These are phyloP conservation scores for Pangasius krempfi DNA, from an alignment of 2,797 vertebrate genomes.

Conservation along the genomic window DNA sequence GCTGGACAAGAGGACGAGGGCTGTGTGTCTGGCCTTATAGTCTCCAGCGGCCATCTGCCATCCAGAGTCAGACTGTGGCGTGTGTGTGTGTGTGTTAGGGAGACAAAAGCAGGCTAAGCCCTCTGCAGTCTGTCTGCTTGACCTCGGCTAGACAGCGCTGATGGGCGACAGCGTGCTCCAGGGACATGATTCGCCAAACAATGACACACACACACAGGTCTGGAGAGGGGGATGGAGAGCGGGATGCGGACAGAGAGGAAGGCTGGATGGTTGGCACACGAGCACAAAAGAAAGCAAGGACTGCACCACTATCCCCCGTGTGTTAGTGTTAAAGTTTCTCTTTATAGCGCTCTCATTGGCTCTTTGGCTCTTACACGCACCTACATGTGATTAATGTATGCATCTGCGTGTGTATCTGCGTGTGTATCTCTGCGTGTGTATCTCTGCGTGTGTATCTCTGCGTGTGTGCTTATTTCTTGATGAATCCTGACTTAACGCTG, in stretches of 20 bases:
- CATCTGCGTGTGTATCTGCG: constrained; percentile 1
- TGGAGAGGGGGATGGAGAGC: constrained; percentile 16
- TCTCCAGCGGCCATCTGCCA: constrained; percentile 90
- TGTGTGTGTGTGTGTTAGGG: constrained; percentile 12
- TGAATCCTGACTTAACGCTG: neutral
- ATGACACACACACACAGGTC: constrained; percentile 35
- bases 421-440: neutral
- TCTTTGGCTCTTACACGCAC: constrained; percentile 32
- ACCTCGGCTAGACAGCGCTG: constrained; percentile 78
- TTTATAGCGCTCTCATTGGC: constrained; percentile 33
- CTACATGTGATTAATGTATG: neutral
- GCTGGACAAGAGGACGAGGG: constrained; percentile 52
- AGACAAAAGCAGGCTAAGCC: constrained; percentile 67
- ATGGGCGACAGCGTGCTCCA: constrained; percentile 68
- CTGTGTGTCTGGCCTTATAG: constrained; percentile 71
- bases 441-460: constrained; percentile 17
- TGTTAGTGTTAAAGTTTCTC: neutral
- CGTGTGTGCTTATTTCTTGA: constrained; percentile 10
- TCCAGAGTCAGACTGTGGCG: constrained; percentile 77
- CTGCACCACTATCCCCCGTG: constrained; percentile 49
- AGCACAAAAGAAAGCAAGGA: constrained; percentile 68
- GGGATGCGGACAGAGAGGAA: constrained; percentile 37
- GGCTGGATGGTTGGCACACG: constrained; percentile 65
- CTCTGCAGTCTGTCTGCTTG: constrained; percentile 72
- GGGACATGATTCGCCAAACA: constrained; percentile 38